Evolutionary conservation across 2,113 vertebrate species (phyloP), one percentile per base, ranked within the genome.

Genomic region (Carlito syrichta): DNA sequence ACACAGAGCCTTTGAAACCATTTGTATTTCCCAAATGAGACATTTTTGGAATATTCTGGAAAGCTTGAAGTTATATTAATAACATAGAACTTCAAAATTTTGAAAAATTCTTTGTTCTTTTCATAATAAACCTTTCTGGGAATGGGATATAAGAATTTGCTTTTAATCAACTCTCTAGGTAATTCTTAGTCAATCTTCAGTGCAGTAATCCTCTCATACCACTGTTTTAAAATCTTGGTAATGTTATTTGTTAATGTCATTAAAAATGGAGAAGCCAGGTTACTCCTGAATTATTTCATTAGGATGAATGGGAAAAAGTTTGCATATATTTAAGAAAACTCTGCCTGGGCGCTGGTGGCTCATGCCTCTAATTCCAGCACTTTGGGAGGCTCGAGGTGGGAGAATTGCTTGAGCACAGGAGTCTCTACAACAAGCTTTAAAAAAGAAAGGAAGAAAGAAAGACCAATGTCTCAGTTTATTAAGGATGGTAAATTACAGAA

Each of bases 11-110:
- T 9, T 86, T 79, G 58, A 95, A 84, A 81, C 25, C 43, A 43
- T 91, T 16, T 92, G 14, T 68, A 54, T 86, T 96, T 83, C 27
- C 52, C n/a, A 91, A 56, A 73, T 45, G 12, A 35, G 13, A 35
- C 20, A 91, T 89, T 89, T 13, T 79, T 95, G 40, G 16, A 92
- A 63, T 76, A 25, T 84, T 95, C 20, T 88, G 66, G 63, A 92
- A 95, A 92, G 14, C 43, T 90, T 89, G 38, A 84, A 66, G 43
- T 76, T 81, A 40, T 35, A 62, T 82, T 89, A 74, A 23, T 78
- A 93, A 71, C 22, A 7, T 82, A 86, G 22, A 82, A 82, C 7
- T 74, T 82, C 89, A 43, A 43, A 77, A 71, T 50, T 79, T 92
- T 76, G 30, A 94, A 97, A 86, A 81, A 40, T 79, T 66, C 38